Conservation (phyloP, 2,888 invertebrate genomes). For the Drosophila anomalata region DNA sequence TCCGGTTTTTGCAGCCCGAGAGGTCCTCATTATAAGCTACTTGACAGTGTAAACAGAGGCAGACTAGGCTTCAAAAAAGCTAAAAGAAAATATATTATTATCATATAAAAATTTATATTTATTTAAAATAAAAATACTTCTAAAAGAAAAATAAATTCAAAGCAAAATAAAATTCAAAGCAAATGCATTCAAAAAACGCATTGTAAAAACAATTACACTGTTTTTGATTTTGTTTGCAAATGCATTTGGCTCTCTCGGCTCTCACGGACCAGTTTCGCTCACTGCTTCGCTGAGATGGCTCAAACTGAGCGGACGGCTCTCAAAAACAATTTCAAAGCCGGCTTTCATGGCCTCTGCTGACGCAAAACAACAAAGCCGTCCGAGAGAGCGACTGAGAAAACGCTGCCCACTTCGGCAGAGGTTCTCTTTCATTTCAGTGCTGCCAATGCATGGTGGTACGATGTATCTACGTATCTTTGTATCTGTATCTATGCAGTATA, state of each 20-base stretch:
- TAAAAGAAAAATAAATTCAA: no score
- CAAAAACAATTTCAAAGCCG: slow-evolving; percentile 1
- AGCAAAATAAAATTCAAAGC: background rate
- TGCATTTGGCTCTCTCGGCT: slow-evolving; percentile 8
- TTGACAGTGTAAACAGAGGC: background rate
- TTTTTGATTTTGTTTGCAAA: slow-evolving; percentile 52
- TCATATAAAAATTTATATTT: no score
- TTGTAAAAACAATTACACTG: slow-evolving; percentile 54
- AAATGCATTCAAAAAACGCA: slow-evolving; percentile 8
- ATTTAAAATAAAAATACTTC: no score
- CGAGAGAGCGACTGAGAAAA: background rate
- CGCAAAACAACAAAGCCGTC: background rate
- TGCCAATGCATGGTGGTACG: background rate
- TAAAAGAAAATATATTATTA: background rate
- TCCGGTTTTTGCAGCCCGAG: slow-evolving; percentile 24
- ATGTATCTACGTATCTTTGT: background rate
- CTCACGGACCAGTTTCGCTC: slow-evolving; percentile 12
- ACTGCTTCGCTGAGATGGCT: background rate
- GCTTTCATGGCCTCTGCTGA: background rate
- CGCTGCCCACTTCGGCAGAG: background rate
- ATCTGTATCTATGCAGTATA: background rate
- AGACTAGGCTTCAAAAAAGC: background rate
- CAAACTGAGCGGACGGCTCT: background rate
- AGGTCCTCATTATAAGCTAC: slow-evolving; percentile 5
- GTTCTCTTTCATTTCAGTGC: background rate